Base-by-base conservation (phyloP, 1,140 invertebrate species). In the Triops cancriformis region DNA sequence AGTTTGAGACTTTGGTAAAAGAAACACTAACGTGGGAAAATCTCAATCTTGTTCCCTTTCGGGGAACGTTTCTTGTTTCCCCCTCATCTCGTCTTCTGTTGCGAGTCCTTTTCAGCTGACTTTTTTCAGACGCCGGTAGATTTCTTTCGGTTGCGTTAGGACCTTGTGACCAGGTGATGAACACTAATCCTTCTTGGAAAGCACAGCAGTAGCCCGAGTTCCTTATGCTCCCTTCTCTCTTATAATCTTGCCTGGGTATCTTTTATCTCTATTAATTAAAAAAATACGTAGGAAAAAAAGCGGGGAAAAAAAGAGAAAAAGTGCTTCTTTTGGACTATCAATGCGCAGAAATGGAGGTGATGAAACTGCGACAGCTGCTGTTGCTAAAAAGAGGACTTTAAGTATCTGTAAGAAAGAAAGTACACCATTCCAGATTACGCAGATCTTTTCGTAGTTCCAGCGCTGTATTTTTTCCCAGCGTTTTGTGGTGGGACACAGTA, bases 181-280 rank as follows among this genome's bases (percentile, higher is more conserved):
- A 64, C 51, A 23, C 51, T 64, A 64, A 64, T 64, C 51, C 51
- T 23, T 64, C 51, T 64, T 64, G 3, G 51, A 64, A 64, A 64
- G 51, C 51, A 64, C 18, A 64, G 51, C 23, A 64, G 51, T 64
- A 64, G 51, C 51, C 4, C 14, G 51, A 37, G 18, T 64, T 64
- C 51, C 51, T 64, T 64, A 64, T 64, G 51, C 23, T 23, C 51
- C 51, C n/a, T 64, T 14, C 51, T 14, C n/a, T 23, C 23, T 64
- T 64, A 23, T 23, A 23, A 64, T 64, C 51, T 64, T 23, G 31
- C 18, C 18, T 64, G 51, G n/a, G 51, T 37, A 64, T 64, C 51
- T 64, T 64, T 64, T n/a, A 64, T 64, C 51, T 64, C 51, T 64
- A 64, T 64, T 64, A 64, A 64, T 64, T 64, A 64, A 64, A 64